phyloP scores from a whole-genome alignment of 2,888 invertebrate genomes.

The Ectobius pallidus region DNA sequence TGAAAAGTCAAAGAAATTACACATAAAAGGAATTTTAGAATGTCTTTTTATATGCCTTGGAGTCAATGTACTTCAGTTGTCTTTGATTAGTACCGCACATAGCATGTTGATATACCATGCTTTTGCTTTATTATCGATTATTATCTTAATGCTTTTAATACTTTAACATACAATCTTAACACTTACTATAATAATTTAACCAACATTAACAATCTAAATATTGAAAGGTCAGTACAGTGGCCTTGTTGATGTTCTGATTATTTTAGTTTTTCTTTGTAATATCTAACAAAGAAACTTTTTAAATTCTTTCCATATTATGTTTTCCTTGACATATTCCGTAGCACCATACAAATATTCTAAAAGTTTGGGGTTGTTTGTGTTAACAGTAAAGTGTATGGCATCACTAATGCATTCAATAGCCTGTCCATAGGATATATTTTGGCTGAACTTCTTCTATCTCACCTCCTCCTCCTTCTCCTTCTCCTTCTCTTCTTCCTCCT shows the following conservation, averaged over 20 bases:
- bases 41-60: neutral
- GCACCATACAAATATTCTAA: too few species aligned
- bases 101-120: neutral
- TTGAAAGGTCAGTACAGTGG: too few species aligned
- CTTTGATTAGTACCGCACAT: neutral
- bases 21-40: neutral
- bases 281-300: conserved; percentile 5
- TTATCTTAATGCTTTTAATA: neutral
- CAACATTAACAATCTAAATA: neutral
- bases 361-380: conserved; percentile 1
- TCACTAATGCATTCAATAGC: conserved; percentile 3
- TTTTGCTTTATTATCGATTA: neutral
- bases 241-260: too few species aligned
- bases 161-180: neutral
- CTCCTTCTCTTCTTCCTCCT: neutral
- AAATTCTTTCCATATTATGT: neutral
- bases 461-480: neutral
- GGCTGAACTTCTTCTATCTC: neutral
- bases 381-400: neutral
- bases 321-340: too few species aligned
- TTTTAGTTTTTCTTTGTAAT: neutral
- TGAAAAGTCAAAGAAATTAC: neutral
- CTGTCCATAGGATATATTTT: neutral
- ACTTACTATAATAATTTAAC: neutral
- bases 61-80: neutral